Evolutionary conservation across 2,113 vertebrate genomes (phyloP).

Genomic region (Hypomesus transpacificus): DNA sequence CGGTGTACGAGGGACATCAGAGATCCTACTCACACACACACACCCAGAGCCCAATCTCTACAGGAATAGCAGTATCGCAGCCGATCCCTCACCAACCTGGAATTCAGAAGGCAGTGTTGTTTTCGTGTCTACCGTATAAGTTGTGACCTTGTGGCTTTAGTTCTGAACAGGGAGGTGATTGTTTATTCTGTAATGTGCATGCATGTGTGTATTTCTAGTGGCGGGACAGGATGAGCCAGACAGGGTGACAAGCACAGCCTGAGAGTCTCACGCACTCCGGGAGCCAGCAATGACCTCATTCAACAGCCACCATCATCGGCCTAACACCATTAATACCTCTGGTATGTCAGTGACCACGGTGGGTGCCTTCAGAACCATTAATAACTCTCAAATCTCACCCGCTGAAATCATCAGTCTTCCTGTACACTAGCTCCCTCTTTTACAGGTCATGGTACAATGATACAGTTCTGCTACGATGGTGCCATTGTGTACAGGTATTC

Average conservation of each 20-base stretch:
- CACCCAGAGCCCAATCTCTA: constrained; percentile 21
- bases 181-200: neutral
- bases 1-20: no score
- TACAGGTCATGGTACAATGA: neutral
- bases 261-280: constrained; percentile 38
- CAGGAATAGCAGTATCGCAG: constrained; percentile 49
- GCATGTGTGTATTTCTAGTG: constrained; percentile 29
- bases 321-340: constrained; percentile 60
- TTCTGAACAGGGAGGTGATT: neutral
- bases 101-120: constrained; percentile 35
- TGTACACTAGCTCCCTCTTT: neutral
- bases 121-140: constrained; percentile 35
- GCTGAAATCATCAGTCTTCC: constrained; percentile 49
- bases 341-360: constrained; percentile 40
- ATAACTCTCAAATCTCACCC: constrained; percentile 49
- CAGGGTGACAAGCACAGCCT: constrained; percentile 48
- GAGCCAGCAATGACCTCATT: constrained; percentile 63
- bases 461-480: constrained; percentile 10
- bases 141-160: constrained; percentile 40
- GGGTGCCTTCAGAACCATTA: constrained; percentile 56
- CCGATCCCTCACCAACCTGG: constrained; percentile 36
- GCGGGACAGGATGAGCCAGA: constrained; percentile 14
- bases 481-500: constrained; percentile 12
- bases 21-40: no score
- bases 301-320: constrained; percentile 53